Percentiles rank a stretch among this genome's conserved stretches.
These are phyloP conservation scores for Microtus pennsylvanicus DNA, from an alignment of 2,113 vertebrate species.

Conservation along the genomic window DNA sequence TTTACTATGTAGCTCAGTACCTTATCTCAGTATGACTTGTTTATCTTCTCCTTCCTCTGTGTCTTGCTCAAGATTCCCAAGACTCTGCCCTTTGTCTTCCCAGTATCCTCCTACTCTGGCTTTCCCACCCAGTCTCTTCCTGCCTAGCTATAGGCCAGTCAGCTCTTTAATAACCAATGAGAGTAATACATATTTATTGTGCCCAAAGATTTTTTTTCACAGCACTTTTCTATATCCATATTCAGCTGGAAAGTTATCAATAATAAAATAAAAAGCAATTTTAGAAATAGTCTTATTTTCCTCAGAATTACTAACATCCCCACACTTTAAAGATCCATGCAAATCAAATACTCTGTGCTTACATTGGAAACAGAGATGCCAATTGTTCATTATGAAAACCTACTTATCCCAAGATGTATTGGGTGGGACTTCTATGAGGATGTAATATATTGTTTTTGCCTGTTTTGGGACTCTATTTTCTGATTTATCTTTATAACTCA, in stretches of 20 bases:
- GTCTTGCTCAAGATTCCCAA: no score
- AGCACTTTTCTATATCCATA: background rate
- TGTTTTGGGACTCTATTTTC: background rate
- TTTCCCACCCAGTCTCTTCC: no score
- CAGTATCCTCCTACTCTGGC: no score
- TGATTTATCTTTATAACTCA: constrained; percentile 39
- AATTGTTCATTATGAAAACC: background rate
- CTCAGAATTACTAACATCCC: background rate
- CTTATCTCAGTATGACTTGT: no score
- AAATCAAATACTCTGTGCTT: background rate
- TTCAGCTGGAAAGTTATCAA: background rate
- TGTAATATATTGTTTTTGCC: background rate
- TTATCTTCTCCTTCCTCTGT: no score
- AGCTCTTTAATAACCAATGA: no score
- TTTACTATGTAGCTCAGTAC: no score
- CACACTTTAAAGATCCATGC: background rate
- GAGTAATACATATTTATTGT: no score
- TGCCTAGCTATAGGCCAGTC: no score
- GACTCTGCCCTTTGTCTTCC: no score
- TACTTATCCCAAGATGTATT: background rate
- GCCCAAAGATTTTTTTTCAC: no score
- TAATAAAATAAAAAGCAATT: background rate
- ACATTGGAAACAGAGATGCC: background rate
- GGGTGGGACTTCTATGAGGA: background rate
- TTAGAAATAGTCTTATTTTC: background rate